Base-by-base conservation (phyloP, 2,888 invertebrate genomes). In the Nomada hirtipes region DNA sequence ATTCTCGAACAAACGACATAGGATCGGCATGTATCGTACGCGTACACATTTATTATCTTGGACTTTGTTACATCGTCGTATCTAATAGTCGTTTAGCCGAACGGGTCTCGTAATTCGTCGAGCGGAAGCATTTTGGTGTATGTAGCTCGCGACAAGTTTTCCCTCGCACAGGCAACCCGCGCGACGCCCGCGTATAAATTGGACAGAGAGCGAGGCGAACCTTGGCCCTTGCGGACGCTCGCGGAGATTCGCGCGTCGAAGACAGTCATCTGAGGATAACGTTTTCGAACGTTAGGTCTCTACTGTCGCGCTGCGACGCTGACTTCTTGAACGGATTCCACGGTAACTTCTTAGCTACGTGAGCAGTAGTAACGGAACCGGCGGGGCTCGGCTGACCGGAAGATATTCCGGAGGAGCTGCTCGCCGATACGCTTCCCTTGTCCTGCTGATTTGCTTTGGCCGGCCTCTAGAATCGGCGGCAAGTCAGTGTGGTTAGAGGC, bases 261-360 rank as follows among this genome's bases (percentile, higher is more conserved):
- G 23, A 20, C 26, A 71, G 90, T 94, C 94, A 95, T 94, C 95
- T 95, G 76, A 95, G 95, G 82, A 95, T 95, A 75, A 95, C 95
- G 86, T 95, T 95, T 90, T 94, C 95, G 55, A 95, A 94, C 13
- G 93, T 93, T 65, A 94, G 93, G 75, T 95, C 95, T 29, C 95
- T 94, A 71, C 93, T 95, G 91, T 95, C 95, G 89, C 95, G 95
- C 71, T 96, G 95, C 1, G 95, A 91, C 0, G 94, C 92, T 86
- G 96, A 95, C 67, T 96, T 95, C 81, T 96, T 95, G 94, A 97
- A 97, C 0, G 97, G 97, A 92, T 97, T 97, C 97, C 97, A 97
- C 2, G 95, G 95, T 78, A 95, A 94, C 3, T 95, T 94, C 2
- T 95, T 93, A 0, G 95, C 94, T 0, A 95, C 94, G 1, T 93